phyloP scores from a whole-genome alignment of 2,888 invertebrate species.

The Lasius fuliginosus region DNA sequence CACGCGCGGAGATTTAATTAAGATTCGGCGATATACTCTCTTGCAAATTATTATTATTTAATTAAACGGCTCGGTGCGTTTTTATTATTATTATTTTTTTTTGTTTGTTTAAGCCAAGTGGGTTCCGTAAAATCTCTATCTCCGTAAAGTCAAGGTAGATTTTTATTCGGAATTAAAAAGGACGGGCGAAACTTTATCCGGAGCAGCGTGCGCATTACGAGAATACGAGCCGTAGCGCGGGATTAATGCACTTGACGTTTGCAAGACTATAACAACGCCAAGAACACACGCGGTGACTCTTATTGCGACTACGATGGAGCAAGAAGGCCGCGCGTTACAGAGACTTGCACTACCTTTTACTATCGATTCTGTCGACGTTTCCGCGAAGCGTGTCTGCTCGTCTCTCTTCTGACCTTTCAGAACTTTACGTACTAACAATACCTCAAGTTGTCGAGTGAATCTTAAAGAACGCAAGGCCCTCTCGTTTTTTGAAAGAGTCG shows the following conservation, averaged over 20 bases:
- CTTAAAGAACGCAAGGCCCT: conserved; percentile 35
- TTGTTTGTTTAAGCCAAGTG: background rate
- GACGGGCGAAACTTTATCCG: background rate
- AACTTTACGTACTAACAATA: conserved; percentile 58
- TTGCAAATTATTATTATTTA: conserved; percentile 14
- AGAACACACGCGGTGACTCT: background rate
- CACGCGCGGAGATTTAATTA: conserved; percentile 29
- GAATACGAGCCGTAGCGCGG: background rate
- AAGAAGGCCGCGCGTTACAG: conserved; percentile 36
- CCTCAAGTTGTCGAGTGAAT: conserved; percentile 29
- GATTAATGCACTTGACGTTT: conserved; percentile 7
- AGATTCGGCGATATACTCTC: background rate
- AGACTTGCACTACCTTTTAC: conserved; percentile 38
- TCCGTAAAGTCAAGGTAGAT: background rate
- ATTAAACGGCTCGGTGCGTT: background rate
- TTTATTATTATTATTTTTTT: background rate
- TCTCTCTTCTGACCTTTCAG: conserved; percentile 59
- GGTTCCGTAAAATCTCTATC: background rate
- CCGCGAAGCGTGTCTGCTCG: conserved; percentile 58
- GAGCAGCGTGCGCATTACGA: background rate
- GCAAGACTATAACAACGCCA: background rate
- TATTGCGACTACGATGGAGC: conserved; percentile 27
- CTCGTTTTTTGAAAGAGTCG: conserved; percentile 27
- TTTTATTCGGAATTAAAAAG: background rate
- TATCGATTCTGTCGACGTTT: conserved; percentile 60